A percentile compares a stretch with the other conserved stretches of the same genome.
Conservation (phyloP, 1,140 invertebrate species). For the Neotoxoptera formosana region DNA sequence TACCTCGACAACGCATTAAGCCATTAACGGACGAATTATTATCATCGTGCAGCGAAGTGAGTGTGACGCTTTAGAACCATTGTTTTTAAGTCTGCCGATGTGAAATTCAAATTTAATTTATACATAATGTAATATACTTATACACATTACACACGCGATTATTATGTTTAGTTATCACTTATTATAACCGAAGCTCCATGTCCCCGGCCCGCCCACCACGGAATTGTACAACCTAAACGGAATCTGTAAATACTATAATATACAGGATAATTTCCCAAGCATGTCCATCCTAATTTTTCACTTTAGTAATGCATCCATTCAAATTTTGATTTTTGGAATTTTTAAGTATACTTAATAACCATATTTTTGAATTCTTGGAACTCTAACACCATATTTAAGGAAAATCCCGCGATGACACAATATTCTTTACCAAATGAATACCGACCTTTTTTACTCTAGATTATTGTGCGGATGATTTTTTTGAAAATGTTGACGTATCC, state of each 20-base stretch:
- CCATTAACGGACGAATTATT: not conserved
- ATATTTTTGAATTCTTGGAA: not conserved
- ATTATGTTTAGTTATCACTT: not conserved
- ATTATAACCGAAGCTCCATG: too few species aligned
- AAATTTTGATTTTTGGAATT: not conserved
- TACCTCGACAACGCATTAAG: slow-evolving; percentile 3
- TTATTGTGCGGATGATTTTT: not conserved
- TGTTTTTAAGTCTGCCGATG: not conserved
- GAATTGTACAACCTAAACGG: not conserved
- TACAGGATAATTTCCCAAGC: not conserved
- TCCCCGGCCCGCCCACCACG: too few species aligned
- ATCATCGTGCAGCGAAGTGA: not conserved
- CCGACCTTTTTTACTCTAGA: too few species aligned
- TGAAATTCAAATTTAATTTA: not conserved
- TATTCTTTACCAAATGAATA: too few species aligned
- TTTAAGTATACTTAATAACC: not conserved
- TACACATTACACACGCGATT: not conserved
- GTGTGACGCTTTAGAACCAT: not conserved
- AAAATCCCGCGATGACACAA: too few species aligned
- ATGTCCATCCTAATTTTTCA: not conserved
- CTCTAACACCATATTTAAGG: too few species aligned
- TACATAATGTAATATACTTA: not conserved
- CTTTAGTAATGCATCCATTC: not conserved
- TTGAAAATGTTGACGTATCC: not conserved
- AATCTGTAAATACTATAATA: not conserved